These are phyloP conservation scores for Mesaphorura yosii DNA, from an alignment of 1,140 invertebrate genomes.

Conservation along the genomic window DNA sequence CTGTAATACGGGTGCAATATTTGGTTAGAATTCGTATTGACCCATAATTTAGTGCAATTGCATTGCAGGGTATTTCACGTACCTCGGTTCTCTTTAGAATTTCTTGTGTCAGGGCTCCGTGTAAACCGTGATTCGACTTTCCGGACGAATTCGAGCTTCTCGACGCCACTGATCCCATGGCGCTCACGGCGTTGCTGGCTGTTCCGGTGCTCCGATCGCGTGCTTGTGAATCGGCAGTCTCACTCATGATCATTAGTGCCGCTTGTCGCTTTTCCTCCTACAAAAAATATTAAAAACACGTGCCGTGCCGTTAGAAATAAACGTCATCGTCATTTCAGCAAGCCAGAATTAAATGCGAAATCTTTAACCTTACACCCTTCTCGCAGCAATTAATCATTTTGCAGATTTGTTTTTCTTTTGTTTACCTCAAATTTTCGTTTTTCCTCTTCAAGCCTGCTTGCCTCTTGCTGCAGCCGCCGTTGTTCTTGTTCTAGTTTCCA, in stretches of 20 bases:
- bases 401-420: neutral
- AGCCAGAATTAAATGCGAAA: constrained; percentile 6
- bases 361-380: no score
- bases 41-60: neutral
- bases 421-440: constrained; percentile 32
- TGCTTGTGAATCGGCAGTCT: constrained; percentile 16
- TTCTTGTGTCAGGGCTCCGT: constrained; percentile 50
- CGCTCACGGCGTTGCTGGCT: constrained; percentile 24
- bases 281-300: constrained; percentile 5
- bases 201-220: constrained; percentile 14
- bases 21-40: neutral
- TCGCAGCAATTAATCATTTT: no score
- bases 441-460: constrained; percentile 30
- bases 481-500: constrained; percentile 29
- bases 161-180: constrained; percentile 17
- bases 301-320: no score
- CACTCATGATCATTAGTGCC: neutral
- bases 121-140: constrained; percentile 34
- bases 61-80: constrained; percentile 14
- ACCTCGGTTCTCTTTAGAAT: constrained; percentile 52
- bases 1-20: no score
- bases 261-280: constrained; percentile 25
- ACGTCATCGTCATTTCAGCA: neutral
- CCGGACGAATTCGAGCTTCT: constrained; percentile 4
- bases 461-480: constrained; percentile 24